Base-by-base conservation (phyloP, 1,140 invertebrate species). In the Achroia grisella region DNA sequence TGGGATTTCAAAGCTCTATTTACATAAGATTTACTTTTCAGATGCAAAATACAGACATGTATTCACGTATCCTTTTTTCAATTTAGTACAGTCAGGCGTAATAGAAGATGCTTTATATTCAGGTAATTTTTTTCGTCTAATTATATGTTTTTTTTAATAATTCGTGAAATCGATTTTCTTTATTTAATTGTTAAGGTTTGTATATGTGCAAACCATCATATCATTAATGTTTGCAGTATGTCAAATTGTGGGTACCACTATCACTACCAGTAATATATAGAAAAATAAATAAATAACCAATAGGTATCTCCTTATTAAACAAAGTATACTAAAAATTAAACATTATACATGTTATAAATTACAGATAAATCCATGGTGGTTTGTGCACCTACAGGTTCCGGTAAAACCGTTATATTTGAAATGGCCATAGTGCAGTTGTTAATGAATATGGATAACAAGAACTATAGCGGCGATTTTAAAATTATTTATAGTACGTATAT, bases 321-420 rank as follows among this genome's bases (percentile, higher is more conserved):
- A n/a, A n/a, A n/a, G n/a, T n/a, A n/a, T n/a, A n/a, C n/a, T n/a
- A n/a, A n/a, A n/a, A n/a, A n/a, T n/a, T n/a, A n/a, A n/a, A n/a
- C n/a, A n/a, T n/a, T n/a, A n/a, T n/a, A n/a, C 41, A 13, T 23
- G 30, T 33, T 41, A 30, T 9, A 31, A 11, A 40, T 64, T 63
- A 15, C 79, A 89, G 93, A 94, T 75, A 88, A 90, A 58, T 89
- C 91, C 4, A 58, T 94, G 35, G 91, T 94, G 4, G 88, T 95
- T 2, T 91, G 91, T 50, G 92, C 93, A 10, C 93, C 93, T 0
- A 95, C 93, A 10, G 93, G 93, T 23, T 93, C 93, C 10, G 94
- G 94, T 23, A 96, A 95, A 86, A 95, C 94, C 0, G 91, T 90
- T 17, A 83, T 95, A 15, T 94, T 95, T 86, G 94, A 95, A 87